Evolutionary conservation across 2,797 vertebrate genomes (phyloP), one percentile per base, ranked within the genome.

Genomic region (Merluccius polli): DNA sequence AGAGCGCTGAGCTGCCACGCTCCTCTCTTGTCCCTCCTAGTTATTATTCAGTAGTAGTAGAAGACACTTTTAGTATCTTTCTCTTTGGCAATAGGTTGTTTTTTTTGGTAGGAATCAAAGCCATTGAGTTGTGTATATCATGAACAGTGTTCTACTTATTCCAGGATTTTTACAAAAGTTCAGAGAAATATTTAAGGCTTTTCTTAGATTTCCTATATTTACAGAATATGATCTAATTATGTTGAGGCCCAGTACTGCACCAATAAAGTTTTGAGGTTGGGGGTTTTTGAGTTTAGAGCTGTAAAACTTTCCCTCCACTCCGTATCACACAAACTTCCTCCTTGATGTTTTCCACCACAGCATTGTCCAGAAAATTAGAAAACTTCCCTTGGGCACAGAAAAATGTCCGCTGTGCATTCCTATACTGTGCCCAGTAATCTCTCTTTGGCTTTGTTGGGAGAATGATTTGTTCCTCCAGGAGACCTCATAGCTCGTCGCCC

Each of bases 391-490:
- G 81, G 91, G 92, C 89, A 72, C 80, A 78, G 82, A 85, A 88
- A 89, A 89, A 82, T 85, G 89, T 92, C 87, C 78, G 81, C 86
- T 90, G 88, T 87, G 88, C 91, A 91, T 92, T 93, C 89, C 87
- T 90, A 84, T 89, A 91, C 83, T 84, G 84, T 87, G 84, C 78
- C 84, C 90, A 83, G 86, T 91, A 93, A 93, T 92, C 92, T 91
- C 83, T 89, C 85, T 85, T 87, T 90, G 88, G 87, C 91, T 91
- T 93, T 92, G 90, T 91, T 83, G 89, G 89, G 89, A 87, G 89
- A 90, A 91, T 90, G 89, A 91, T 91, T 91, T 87, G 89, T 90
- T 92, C 88, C 91, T 93, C 84, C 84, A 90, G 89, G 89, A 91
- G 89, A 90, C 87, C 91, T 90, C 86, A 59, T 59, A 74, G 86